Percentiles rank a stretch among this genome's conserved stretches.
Evolutionary conservation across 2,797 vertebrate genomes (phyloP).

Genomic region (Onychomys leucogaster): DNA sequence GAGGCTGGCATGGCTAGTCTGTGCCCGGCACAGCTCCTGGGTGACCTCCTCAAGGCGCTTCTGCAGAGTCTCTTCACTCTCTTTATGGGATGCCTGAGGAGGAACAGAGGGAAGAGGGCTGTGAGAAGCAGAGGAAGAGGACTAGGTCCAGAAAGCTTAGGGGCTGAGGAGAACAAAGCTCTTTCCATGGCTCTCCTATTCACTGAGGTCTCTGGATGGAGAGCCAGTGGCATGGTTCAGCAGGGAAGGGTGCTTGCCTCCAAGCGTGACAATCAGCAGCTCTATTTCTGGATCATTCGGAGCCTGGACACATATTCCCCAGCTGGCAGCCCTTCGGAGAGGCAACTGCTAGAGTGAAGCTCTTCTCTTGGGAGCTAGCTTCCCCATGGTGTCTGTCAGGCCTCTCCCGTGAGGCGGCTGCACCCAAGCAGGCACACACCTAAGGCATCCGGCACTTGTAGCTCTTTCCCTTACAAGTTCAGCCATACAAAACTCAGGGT

Average conservation of each 20-base stretch:
- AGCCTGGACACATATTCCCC: neutral
- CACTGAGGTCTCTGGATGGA: neutral
- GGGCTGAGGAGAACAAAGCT: neutral
- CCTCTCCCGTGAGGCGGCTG: neutral
- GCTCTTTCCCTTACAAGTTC: neutral
- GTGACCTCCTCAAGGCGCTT: slow-evolving; percentile 94
- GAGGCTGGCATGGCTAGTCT: slow-evolving; percentile 90
- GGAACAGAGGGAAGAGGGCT: fast-evolving
- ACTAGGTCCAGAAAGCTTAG: neutral
- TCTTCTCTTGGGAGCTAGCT: neutral
- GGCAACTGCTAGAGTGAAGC: neutral
- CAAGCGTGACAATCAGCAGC: neutral
- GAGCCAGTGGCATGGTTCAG: neutral
- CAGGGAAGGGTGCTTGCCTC: neutral
- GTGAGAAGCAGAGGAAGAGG: neutral
- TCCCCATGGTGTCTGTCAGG: neutral
- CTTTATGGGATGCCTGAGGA: slow-evolving; percentile 89
- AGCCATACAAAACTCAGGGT: neutral
- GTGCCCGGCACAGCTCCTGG: slow-evolving; percentile 92
- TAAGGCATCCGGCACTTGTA: too few species aligned
- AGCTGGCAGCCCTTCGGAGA: neutral
- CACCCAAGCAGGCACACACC: neutral
- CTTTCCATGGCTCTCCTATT: neutral
- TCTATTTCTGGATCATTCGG: neutral
- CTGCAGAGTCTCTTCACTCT: slow-evolving; percentile 91